Percentiles rank a stretch among this genome's conserved stretches.
phyloP scores from a whole-genome alignment of 1,140 invertebrate species.

The Brachionus sp. region DNA sequence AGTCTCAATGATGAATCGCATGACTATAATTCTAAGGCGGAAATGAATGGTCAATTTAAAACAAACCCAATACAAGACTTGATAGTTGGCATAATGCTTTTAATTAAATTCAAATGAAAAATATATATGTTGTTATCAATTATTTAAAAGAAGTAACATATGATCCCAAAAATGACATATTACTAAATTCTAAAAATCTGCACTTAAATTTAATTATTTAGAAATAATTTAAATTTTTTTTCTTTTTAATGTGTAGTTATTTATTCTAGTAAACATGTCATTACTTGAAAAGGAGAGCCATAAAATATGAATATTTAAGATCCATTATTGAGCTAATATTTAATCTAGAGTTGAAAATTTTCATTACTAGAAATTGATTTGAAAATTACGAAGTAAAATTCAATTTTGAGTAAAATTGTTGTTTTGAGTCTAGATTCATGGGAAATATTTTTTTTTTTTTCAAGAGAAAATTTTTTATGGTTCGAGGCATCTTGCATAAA shows the following conservation, averaged over 20 bases:
- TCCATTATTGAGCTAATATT: too few species aligned
- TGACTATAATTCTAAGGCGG: background rate
- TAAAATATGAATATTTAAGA: background rate
- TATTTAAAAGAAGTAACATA: background rate
- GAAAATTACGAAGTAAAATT: too few species aligned
- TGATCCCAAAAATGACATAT: background rate
- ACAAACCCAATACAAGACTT: background rate
- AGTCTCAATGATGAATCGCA: background rate
- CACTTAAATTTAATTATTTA: background rate
- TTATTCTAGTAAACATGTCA: background rate
- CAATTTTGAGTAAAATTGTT: background rate
- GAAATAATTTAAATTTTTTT: background rate
- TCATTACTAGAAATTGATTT: too few species aligned
- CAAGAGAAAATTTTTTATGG: background rate
- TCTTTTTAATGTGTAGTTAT: background rate
- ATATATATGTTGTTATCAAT: background rate
- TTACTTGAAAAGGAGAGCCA: background rate
- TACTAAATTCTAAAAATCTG: background rate
- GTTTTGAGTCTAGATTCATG: background rate
- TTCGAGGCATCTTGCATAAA: background rate
- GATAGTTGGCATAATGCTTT: background rate
- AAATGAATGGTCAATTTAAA: background rate
- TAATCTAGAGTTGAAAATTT: too few species aligned
- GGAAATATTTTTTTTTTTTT: background rate
- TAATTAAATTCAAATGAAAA: background rate